phyloP scores from a whole-genome alignment of 2,888 invertebrate genomes.

The Beris chalybata region DNA sequence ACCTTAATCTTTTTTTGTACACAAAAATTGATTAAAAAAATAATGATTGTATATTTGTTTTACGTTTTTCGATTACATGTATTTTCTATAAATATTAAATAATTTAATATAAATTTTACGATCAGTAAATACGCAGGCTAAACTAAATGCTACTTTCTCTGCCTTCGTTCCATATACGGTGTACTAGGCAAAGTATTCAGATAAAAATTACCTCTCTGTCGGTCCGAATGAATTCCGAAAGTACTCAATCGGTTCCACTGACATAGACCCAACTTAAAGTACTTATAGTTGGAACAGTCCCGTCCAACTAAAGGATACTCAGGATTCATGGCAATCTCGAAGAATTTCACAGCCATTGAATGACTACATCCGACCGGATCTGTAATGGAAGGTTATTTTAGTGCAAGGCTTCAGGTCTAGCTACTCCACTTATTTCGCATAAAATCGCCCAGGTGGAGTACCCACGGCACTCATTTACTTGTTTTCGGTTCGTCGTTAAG shows the following conservation, averaged over 20 bases:
- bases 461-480: conserved; percentile 45
- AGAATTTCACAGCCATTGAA: conserved; percentile 51
- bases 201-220: conserved; percentile 48
- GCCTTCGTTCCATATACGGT: conserved; percentile 34
- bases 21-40: too few relatives aligned
- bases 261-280: conserved; percentile 46
- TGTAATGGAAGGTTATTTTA: conserved; percentile 35
- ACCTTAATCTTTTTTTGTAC: too few relatives aligned
- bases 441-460: neutral
- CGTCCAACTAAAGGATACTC: conserved; percentile 48
- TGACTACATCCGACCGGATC: conserved; percentile 54
- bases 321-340: conserved; percentile 52
- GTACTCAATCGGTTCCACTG: conserved; percentile 46
- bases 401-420: neutral
- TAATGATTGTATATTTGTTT: neutral
- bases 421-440: neutral
- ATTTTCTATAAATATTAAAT: too few relatives aligned
- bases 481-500: conserved; percentile 47
- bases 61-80: too few relatives aligned
- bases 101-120: too few relatives aligned
- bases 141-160: too few relatives aligned
- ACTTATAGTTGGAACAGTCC: conserved; percentile 48
- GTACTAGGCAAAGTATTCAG: conserved; percentile 43
- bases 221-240: conserved; percentile 52
- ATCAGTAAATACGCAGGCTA: too few relatives aligned